Percentiles rank a stretch among this genome's conserved stretches.
phyloP scores from a whole-genome alignment of 2,888 invertebrate genomes.

The Mythimna pallens region DNA sequence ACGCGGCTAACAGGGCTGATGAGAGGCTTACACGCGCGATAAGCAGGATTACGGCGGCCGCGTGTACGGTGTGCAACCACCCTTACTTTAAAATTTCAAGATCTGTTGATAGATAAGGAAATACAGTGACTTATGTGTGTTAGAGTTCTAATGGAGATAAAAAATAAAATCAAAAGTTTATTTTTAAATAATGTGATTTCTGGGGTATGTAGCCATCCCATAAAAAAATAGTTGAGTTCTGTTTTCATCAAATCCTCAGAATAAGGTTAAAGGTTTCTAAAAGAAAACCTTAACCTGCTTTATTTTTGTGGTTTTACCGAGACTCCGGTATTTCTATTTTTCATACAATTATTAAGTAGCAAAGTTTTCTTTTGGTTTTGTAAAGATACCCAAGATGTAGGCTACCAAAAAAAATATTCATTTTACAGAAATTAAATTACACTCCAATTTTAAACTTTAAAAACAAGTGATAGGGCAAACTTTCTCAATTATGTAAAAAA shows the following conservation, averaged over 20 bases:
- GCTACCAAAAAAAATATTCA: background rate
- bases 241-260: too few species aligned
- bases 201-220: too few species aligned
- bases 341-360: background rate
- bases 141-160: constrained; percentile 2
- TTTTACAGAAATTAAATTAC: constrained; percentile 33
- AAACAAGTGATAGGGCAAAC: constrained; percentile 46
- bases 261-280: too few species aligned
- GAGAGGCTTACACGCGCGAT: constrained; percentile 84
- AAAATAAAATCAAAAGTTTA: background rate
- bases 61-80: constrained; percentile 68
- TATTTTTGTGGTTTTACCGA: constrained; percentile 5
- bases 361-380: background rate
- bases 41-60: constrained; percentile 77
- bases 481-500: constrained; percentile 65
- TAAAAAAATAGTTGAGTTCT: too few species aligned
- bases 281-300: too few species aligned
- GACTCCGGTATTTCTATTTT: background rate
- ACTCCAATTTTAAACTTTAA: constrained; percentile 35
- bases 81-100: constrained; percentile 84
- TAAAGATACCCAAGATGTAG: background rate
- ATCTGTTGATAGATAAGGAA: constrained; percentile 72
- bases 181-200: too few species aligned
- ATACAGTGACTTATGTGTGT: constrained; percentile 52
- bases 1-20: constrained; percentile 74